Evolutionary conservation across 1,140 invertebrate genomes (phyloP), one percentile per base, ranked within the genome.

Genomic region (Zaprionus gabonicus): DNA sequence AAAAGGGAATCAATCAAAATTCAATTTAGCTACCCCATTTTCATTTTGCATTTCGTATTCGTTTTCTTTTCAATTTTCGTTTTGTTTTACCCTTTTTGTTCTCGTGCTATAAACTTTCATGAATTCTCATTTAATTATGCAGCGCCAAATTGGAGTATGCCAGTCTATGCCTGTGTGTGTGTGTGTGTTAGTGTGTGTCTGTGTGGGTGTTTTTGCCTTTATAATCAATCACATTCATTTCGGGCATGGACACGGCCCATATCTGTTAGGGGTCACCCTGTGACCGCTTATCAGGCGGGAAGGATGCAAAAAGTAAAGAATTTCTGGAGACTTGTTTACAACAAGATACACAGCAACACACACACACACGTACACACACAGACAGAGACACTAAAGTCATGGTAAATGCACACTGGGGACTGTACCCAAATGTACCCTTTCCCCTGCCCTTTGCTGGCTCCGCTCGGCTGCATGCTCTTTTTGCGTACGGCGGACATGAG

Each of bases 401-500:
- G 56, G 67, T 78, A 84, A 90, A 84, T 84, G 84, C 85, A 88
- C 84, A 81, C 84, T 77, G 72, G 84, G 81, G 84, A 88, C 78
- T 60, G 46, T 56, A 34, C 27, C 13, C 41, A n/a, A 7, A n/a
- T 41, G n/a, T 13, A 41, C 41, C 17, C 25, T 12, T n/a, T 13
- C 59, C 41, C 17, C 25, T 12, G 9, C 13, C 36, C 12, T 17
- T 13, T 25, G 9, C 13, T 41, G 58, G 20, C 34, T 28, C 38
- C 38, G 41, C 67, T 34, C 9, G 9, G 69, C 73, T 79, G 71
- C 83, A 71, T 82, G 78, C 71, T 75, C 78, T 78, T 81, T 83
- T 81, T 83, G 78, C 81, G 73, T 79, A 75, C 77, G 78, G 76
- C 86, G 85, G 82, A 90, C 85, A 85, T 91, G 86, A 90, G 85